A percentile compares a stretch with the other conserved stretches of the same genome.
Evolutionary conservation across 23 tunicate genomes (phyloP).

Genomic region (Halocynthia roretzi): DNA sequence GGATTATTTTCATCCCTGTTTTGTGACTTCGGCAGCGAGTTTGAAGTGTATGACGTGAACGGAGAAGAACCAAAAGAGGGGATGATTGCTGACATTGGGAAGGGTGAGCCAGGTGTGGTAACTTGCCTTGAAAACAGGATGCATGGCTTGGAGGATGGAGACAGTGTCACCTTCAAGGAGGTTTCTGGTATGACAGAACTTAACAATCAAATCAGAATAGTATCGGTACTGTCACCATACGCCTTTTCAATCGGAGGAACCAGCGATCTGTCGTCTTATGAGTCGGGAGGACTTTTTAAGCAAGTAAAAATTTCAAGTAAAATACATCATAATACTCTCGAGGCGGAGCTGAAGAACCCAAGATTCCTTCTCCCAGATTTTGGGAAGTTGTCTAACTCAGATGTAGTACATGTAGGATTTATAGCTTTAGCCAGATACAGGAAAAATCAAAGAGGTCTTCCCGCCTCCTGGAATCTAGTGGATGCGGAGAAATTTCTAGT

Average conservation of each 20-base stretch:
- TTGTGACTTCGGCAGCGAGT: slow-evolving; percentile 9
- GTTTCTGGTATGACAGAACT: slow-evolving; percentile 12
- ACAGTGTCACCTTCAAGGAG: background rate
- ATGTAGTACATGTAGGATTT: slow-evolving; percentile 9
- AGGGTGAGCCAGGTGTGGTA: background rate
- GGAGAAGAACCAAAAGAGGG: slow-evolving; percentile 10
- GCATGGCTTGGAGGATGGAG: slow-evolving; percentile 18
- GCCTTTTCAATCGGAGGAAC: slow-evolving; percentile 17
- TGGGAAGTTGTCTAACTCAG: slow-evolving; percentile 14
- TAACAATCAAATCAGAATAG: slow-evolving; percentile 3
- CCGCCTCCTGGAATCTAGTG: background rate
- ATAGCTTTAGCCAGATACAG: background rate
- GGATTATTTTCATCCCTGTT: slow-evolving; percentile 21
- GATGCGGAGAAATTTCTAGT: slow-evolving; percentile 9
- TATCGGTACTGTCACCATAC: slow-evolving; percentile 6
- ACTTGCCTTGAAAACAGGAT: slow-evolving; percentile 9
- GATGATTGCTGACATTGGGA: slow-evolving; percentile 7
- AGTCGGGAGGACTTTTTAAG: slow-evolving; percentile 6
- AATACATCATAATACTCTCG: background rate
- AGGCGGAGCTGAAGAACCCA: slow-evolving; percentile 2
- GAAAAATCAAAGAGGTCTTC: background rate
- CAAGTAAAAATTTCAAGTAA: background rate
- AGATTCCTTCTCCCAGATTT: slow-evolving; percentile 8
- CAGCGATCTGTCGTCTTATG: background rate
- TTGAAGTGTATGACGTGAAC: slow-evolving; percentile 7